A percentile compares a stretch with the other conserved stretches of the same genome.
Conservation (phyloP, 2,888 invertebrate species). For the Tanytarsus gracilentus region DNA sequence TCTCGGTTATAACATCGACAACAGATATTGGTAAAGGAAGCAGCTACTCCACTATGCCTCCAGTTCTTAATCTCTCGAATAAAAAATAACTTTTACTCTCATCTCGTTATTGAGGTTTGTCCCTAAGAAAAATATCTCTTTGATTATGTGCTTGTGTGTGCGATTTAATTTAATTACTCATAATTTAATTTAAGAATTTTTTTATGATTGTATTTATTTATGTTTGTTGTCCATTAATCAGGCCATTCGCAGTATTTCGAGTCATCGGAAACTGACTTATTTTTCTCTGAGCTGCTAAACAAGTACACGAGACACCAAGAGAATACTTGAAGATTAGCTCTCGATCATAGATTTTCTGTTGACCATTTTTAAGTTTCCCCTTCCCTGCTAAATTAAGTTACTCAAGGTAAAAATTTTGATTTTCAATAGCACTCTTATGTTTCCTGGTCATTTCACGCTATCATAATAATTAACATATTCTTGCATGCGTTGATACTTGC, state of each 20-base stretch:
- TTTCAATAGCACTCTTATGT: too few relatives aligned
- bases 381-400: too few relatives aligned
- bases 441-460: too few relatives aligned
- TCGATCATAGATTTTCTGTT: too few relatives aligned
- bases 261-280: neutral
- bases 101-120: neutral
- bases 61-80: neutral
- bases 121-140: neutral
- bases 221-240: neutral
- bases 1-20: constrained; percentile 6
- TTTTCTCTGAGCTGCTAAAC: neutral
- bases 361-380: too few relatives aligned
- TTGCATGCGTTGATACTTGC: too few relatives aligned
- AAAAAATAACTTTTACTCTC: neutral
- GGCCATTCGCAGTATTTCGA: too few relatives aligned
- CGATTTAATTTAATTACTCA: too few relatives aligned
- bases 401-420: too few relatives aligned
- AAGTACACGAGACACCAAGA: neutral
- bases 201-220: neutral
- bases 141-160: too few relatives aligned
- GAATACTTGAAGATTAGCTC: neutral
- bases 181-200: too few relatives aligned
- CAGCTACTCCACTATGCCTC: neutral
- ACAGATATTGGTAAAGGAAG: neutral
- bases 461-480: too few relatives aligned